phyloP scores from a whole-genome alignment of 2,888 invertebrate species.

The Cryptus armator region DNA sequence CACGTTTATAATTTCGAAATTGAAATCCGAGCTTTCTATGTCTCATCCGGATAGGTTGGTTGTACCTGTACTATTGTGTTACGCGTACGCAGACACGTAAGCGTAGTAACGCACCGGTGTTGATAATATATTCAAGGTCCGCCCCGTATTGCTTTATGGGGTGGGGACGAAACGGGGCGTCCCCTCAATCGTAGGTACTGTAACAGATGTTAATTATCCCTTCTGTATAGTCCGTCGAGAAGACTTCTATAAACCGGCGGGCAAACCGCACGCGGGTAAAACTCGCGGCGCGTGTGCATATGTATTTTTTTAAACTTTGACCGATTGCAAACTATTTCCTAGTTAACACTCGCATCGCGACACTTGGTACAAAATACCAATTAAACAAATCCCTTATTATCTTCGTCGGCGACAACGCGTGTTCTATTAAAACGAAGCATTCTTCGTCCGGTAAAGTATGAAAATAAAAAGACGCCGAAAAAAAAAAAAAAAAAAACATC shows the following conservation, averaged over 20 bases:
- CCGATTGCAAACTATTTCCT: constrained; percentile 53
- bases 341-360: constrained; percentile 35
- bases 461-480: neutral
- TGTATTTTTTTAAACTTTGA: constrained; percentile 34
- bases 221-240: constrained; percentile 78
- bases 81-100: constrained; percentile 25
- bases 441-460: constrained; percentile 14
- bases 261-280: constrained; percentile 19
- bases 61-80: neutral
- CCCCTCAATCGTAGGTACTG: constrained; percentile 81
- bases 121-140: constrained; percentile 85
- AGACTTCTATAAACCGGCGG: constrained; percentile 51
- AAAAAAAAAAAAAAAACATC: constrained; percentile 19
- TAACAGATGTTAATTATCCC: constrained; percentile 85
- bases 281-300: neutral
- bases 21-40: neutral
- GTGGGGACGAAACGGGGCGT: constrained; percentile 82
- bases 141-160: constrained; percentile 78
- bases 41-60: neutral
- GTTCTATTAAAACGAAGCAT: constrained; percentile 48
- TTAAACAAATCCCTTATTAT: constrained; percentile 65
- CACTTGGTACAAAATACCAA: constrained; percentile 46
- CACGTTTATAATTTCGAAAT: neutral
- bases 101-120: constrained; percentile 51
- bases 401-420: constrained; percentile 20